Conservation (phyloP, 2,113 vertebrate species). For the Parus major region DNA sequence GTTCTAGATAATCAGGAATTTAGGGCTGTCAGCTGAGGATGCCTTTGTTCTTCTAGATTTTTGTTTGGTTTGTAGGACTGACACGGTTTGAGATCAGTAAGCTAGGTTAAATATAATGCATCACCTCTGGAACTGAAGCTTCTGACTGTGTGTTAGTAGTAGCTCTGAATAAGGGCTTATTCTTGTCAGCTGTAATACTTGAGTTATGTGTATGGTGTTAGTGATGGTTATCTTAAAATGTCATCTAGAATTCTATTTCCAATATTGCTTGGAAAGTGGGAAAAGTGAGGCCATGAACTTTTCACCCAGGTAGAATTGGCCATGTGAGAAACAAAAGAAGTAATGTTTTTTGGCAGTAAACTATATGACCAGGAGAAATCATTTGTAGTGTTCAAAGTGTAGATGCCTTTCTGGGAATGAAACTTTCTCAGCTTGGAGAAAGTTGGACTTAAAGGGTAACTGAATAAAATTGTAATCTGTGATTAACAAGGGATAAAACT, state of each 20-base stretch:
- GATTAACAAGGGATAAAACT: not conserved
- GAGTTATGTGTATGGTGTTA: not conserved
- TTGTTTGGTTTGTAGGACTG: not conserved
- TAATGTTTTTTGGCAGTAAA: not conserved
- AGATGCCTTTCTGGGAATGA: not conserved
- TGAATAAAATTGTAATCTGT: not conserved
- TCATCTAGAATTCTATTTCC: not conserved
- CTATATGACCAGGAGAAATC: not conserved
- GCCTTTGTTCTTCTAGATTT: not conserved
- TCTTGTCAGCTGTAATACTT: not conserved
- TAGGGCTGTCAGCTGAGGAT: not conserved
- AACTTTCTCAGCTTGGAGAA: not conserved
- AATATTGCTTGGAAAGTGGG: not conserved
- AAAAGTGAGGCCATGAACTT: not conserved
- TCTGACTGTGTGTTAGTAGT: not conserved
- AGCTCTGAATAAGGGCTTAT: not conserved
- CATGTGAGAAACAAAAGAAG: not conserved
- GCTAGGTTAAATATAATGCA: not conserved
- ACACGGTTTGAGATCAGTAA: accelerated
- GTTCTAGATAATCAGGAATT: not conserved
- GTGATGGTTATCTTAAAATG: not conserved
- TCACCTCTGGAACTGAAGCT: not conserved
- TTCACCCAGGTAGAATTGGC: not conserved
- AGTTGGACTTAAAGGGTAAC: not conserved
- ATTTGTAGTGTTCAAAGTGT: not conserved